phyloP scores from a whole-genome alignment of 2,113 vertebrate species.

The Xiphophorus couchianus region DNA sequence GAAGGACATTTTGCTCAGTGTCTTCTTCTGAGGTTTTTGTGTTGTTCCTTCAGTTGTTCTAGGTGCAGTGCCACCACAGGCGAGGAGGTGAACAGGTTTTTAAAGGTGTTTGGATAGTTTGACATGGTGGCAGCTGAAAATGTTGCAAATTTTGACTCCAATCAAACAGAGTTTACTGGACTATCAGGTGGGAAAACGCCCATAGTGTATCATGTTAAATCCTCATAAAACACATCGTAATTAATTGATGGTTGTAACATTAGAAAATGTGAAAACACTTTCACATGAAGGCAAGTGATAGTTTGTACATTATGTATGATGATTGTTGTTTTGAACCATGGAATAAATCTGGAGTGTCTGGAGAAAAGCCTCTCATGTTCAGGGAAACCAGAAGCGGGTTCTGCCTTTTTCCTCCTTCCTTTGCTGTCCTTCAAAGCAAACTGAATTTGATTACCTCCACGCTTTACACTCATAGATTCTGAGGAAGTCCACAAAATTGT shows the following conservation, averaged over 20 bases:
- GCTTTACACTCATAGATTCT: neutral
- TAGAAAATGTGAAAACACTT: neutral
- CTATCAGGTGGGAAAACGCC: too few relatives aligned
- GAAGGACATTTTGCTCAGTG: too few relatives aligned
- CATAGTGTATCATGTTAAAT: neutral
- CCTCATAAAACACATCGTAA: neutral
- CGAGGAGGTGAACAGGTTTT: too few relatives aligned
- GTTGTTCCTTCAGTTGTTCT: too few relatives aligned
- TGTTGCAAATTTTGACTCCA: too few relatives aligned
- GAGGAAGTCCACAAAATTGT: neutral
- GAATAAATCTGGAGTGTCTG: neutral
- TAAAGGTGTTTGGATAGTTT: too few relatives aligned
- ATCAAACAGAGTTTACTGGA: too few relatives aligned
- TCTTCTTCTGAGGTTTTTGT: too few relatives aligned
- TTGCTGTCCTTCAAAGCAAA: neutral
- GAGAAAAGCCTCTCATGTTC: neutral
- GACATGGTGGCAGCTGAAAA: too few relatives aligned
- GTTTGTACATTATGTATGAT: neutral
- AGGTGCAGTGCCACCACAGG: too few relatives aligned
- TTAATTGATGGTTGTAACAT: neutral
- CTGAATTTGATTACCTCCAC: neutral
- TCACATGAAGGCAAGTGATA: neutral
- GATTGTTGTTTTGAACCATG: neutral
- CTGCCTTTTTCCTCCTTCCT: neutral
- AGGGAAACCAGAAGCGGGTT: neutral